Evolutionary conservation across 2,888 invertebrate species (phyloP).

Genomic region (Clitarchus hookeri): DNA sequence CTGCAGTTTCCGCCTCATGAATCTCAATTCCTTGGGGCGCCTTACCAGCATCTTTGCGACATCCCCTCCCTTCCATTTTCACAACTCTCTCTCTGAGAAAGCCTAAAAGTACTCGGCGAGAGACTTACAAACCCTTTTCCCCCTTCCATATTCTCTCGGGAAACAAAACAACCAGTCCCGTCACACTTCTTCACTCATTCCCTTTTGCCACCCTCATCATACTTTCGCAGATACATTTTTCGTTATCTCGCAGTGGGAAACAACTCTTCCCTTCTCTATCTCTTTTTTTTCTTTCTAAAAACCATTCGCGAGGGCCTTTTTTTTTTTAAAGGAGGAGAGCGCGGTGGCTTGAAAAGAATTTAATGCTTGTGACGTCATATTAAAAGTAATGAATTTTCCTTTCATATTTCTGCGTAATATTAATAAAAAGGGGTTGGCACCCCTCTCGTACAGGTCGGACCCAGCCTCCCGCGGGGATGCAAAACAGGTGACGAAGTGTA

Average conservation of each 20-base stretch:
- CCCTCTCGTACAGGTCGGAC: background rate
- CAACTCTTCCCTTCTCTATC: background rate
- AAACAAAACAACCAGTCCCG: background rate
- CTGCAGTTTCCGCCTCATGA: background rate
- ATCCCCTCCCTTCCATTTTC: background rate
- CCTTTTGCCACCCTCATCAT: background rate
- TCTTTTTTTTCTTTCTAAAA: background rate
- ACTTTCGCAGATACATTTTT: background rate
- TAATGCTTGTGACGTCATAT: background rate
- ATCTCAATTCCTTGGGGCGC: background rate
- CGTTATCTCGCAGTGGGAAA: background rate
- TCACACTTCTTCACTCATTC: background rate
- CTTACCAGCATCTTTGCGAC: background rate
- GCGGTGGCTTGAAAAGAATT: constrained; percentile 1
- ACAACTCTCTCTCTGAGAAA: background rate
- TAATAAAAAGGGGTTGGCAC: background rate
- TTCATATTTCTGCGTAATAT: background rate
- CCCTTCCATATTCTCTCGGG: background rate
- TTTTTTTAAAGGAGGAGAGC: background rate
- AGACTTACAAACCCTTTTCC: background rate
- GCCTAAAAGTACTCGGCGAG: too few relatives aligned
- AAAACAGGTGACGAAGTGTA: background rate
- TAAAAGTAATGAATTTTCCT: constrained; percentile 14
- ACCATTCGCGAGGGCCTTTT: background rate
- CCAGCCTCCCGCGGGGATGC: background rate